These are phyloP conservation scores for Apodemus sylvaticus DNA, from an alignment of 2,113 vertebrate genomes.

Conservation along the genomic window DNA sequence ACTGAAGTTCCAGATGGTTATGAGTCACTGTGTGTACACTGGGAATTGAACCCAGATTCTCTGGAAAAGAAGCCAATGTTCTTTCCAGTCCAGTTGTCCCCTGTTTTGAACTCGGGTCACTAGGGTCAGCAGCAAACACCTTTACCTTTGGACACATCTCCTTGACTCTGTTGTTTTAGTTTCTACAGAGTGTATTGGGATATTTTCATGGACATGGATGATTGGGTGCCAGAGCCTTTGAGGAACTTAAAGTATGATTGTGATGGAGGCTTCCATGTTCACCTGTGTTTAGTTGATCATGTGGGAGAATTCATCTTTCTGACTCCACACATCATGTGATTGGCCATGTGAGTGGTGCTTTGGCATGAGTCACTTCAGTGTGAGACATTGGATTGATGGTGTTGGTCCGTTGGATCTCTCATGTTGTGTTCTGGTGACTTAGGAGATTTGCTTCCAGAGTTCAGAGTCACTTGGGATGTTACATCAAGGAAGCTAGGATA, in stretches of 20 bases:
- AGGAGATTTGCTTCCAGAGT: constrained; percentile 3
- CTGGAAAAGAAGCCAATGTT: background rate
- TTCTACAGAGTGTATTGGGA: background rate
- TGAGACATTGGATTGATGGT: background rate
- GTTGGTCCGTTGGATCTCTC: background rate
- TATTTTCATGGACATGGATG: constrained; percentile 1
- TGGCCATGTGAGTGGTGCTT: background rate
- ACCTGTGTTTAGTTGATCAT: background rate
- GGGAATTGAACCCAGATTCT: background rate
- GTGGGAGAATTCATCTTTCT: background rate
- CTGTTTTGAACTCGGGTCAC: background rate
- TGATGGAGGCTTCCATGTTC: background rate
- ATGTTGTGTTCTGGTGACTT: background rate
- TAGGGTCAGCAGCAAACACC: background rate
- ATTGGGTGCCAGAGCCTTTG: constrained; percentile 9
- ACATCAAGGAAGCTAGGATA: background rate
- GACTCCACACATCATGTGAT: background rate
- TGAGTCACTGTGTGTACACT: too few relatives aligned
- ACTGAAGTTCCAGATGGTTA: background rate
- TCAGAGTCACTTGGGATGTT: background rate
- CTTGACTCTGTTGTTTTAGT: background rate
- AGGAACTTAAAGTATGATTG: background rate
- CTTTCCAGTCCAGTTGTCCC: too few relatives aligned
- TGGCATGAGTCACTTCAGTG: background rate
- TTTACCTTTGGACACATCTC: background rate